These are phyloP conservation scores for Plagodis pulveraria DNA, from an alignment of 2,888 invertebrate species.

Conservation along the genomic window DNA sequence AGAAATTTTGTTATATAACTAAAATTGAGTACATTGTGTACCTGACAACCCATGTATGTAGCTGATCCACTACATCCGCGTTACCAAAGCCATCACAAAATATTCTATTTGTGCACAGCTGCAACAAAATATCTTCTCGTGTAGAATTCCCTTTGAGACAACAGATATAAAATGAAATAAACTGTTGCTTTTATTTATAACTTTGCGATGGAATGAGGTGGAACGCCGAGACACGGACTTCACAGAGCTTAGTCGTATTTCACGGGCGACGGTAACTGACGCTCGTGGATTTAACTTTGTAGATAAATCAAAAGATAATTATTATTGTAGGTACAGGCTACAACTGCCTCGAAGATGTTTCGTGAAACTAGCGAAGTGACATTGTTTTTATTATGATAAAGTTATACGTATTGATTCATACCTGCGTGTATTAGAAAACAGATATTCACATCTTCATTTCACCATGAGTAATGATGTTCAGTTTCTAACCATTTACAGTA, in stretches of 20 bases:
- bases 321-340: conserved; percentile 40
- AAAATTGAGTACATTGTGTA: too few relatives aligned
- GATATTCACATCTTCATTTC: too few relatives aligned
- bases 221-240: conserved; percentile 25
- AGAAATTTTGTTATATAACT: too few relatives aligned
- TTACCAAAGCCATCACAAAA: conserved; percentile 11
- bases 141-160: conserved; percentile 27
- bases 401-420: too few relatives aligned
- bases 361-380: conserved; percentile 16
- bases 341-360: conserved; percentile 30
- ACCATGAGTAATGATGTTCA: too few relatives aligned
- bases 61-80: too few relatives aligned
- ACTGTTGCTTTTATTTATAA: conserved; percentile 31
- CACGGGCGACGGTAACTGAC: conserved; percentile 43
- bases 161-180: conserved; percentile 22
- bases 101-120: conserved; percentile 21
- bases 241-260: conserved; percentile 37
- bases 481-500: too few relatives aligned
- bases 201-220: conserved; percentile 26
- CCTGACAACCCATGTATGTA: too few relatives aligned
- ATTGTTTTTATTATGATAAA: conserved; percentile 24
- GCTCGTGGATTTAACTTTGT: conserved; percentile 47
- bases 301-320: conserved; percentile 56
- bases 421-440: too few relatives aligned
- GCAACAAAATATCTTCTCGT: conserved; percentile 21